A percentile compares a stretch with the other conserved stretches of the same genome.
These are phyloP conservation scores for Cyrtonyx montezumae DNA, from an alignment of 2,113 vertebrate genomes.

Conservation along the genomic window DNA sequence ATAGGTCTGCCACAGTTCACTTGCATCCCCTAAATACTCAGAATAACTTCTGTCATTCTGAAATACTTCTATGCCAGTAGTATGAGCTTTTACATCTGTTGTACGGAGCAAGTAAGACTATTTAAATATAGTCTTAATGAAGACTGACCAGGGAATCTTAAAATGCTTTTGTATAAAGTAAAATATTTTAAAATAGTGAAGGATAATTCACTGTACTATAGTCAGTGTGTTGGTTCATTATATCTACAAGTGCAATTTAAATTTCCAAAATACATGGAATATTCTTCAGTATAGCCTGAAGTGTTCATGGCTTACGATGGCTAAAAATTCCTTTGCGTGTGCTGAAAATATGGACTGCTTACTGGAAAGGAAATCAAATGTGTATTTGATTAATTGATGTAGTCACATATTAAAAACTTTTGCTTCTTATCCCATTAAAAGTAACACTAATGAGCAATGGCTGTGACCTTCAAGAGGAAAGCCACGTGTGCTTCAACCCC, in stretches of 20 bases:
- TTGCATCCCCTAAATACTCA: conserved; percentile 17
- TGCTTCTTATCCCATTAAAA: conserved; percentile 88
- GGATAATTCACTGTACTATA: neutral
- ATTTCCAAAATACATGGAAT: neutral
- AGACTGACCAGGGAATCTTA: neutral
- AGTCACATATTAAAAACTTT: conserved; percentile 85
- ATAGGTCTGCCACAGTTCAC: conserved; percentile 15
- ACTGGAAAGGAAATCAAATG: conserved; percentile 78
- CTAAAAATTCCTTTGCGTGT: conserved; percentile 49
- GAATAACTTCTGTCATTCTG: conserved; percentile 43
- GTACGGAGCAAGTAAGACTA: neutral
- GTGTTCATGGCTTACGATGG: neutral
- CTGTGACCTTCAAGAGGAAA: conserved; percentile 83
- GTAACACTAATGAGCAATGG: conserved; percentile 85
- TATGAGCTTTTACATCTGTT: conserved; percentile 3
- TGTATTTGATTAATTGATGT: conserved; percentile 79
- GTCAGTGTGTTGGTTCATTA: neutral
- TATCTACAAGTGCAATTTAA: neutral
- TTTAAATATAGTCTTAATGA: conserved; percentile 39
- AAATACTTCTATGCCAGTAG: neutral
- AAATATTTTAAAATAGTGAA: neutral
- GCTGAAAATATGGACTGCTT: conserved; percentile 74
- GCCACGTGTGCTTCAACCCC: conserved; percentile 79
- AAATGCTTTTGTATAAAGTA: conserved; percentile 15
- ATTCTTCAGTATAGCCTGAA: conserved; percentile 20